Evolutionary conservation across 2,888 invertebrate genomes (phyloP).

Genomic region (Melieria picta): DNA sequence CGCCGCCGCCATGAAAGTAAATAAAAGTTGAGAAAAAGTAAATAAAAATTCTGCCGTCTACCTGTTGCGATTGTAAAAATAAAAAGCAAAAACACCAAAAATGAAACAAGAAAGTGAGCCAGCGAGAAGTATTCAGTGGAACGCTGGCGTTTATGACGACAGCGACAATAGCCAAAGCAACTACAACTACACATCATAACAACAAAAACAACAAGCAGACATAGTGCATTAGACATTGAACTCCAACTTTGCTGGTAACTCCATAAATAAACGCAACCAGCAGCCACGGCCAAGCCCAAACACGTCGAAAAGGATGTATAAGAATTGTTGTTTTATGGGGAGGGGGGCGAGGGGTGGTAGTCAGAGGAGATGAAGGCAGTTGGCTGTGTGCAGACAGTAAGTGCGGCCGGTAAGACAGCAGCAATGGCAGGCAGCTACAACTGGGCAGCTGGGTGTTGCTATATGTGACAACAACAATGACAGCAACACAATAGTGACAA

Average conservation of each 20-base stretch:
- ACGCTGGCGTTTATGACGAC: conserved; percentile 24
- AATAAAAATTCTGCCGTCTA: not conserved
- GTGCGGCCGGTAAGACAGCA: no score
- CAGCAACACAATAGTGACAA: conserved; percentile 20
- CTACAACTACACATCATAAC: not conserved
- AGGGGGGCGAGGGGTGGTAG: no score
- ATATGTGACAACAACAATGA: conserved; percentile 25
- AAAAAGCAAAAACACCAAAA: conserved; percentile 5
- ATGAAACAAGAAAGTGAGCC: not conserved
- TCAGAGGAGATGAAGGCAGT: no score
- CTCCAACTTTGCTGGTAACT: no score
- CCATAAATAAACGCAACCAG: no score
- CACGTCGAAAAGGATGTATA: no score
- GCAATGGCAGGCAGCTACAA: no score
- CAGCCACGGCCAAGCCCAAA: no score
- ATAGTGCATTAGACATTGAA: not conserved
- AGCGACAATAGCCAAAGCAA: not conserved
- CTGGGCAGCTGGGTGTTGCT: conserved; percentile 21
- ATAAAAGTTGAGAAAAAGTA: not conserved
- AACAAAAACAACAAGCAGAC: not conserved
- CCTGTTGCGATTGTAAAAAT: conserved; percentile 1
- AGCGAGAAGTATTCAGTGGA: conserved; percentile 30
- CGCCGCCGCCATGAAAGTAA: not conserved
- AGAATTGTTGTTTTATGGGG: no score
- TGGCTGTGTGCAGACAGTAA: no score